Conservation (phyloP, 2,888 invertebrate species). For the Drosophila bunnanda region DNA sequence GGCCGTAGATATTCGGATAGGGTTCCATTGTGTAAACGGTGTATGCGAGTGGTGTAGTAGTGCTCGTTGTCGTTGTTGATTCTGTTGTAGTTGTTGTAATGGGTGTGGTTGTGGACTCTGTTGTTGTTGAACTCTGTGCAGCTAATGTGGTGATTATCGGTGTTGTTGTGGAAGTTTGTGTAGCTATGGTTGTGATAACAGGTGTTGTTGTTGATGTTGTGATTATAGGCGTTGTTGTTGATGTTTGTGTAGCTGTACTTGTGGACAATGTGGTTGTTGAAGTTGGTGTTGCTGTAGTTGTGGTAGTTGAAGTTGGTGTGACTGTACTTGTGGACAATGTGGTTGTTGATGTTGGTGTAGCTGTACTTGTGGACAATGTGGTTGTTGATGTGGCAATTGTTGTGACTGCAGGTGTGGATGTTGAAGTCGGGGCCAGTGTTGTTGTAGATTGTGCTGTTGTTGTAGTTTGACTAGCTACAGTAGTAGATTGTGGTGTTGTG, state of each 20-base stretch:
- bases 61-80: constrained; percentile 20
- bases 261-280: constrained; percentile 2
- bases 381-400: constrained; percentile 9
- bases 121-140: constrained; percentile 8
- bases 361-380: constrained; percentile 12
- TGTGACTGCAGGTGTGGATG: constrained; percentile 18
- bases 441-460: constrained; percentile 9
- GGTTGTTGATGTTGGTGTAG: constrained; percentile 1
- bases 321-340: constrained; percentile 2
- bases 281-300: constrained; percentile 3
- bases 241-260: constrained; percentile 4
- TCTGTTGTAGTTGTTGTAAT: constrained; percentile 13
- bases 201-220: constrained; percentile 8
- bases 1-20: constrained; percentile 48
- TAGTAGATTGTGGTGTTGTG: constrained; percentile 16
- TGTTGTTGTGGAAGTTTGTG: constrained; percentile 5
- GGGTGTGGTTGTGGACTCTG: constrained; percentile 7
- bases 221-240: neutral
- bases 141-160: neutral
- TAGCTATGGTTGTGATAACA: neutral
- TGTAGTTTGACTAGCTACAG: neutral
- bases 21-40: constrained; percentile 54
- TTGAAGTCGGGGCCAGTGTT: neutral
- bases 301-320: neutral
- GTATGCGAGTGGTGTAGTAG: constrained; percentile 40